Base-by-base conservation (phyloP, 1,140 invertebrate genomes). In the Sycobia sp. region DNA sequence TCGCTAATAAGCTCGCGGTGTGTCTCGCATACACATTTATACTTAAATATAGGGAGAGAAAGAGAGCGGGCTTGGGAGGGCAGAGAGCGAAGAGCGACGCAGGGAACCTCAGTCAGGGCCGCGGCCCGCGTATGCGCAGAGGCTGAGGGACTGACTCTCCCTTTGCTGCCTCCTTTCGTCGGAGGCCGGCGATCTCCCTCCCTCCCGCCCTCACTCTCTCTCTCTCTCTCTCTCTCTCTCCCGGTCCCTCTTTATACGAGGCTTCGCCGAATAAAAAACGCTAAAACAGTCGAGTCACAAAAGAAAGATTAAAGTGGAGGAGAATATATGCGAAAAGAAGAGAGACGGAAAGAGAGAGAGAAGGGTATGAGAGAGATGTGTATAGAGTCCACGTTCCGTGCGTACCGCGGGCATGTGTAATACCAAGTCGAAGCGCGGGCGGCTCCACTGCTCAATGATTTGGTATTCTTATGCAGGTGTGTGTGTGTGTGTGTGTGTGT, bases 241-340 rank as follows among this genome's bases (percentile, higher is more conserved):
- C 41, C 9, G 13, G 5, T 57, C 67, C n/a, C n/a, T n/a, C n/a
- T n/a, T n/a, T n/a, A n/a, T n/a, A n/a, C n/a, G n/a, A n/a, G n/a
- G 56, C 62, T 73, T 69, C 71, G 67, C 69, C 60, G 71, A 77
- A 76, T 76, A 77, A 79, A 78, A 78, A 76, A 77, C 73, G 68
- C 68, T 79, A 73, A 80, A 80, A 80, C 76, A 75, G 78, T 66
- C 73, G 73, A 79, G 76, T 79, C 76, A 80, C 72, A 80, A 79
- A 79, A 78, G 76, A 75, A 78, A 72, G 70, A 76, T 72, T 72
- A 73, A 73, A 70, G 62, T 44, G 66, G 66, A 73, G n/a, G 71
- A 70, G 62, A 68, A 68, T 60, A 68, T 70, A 67, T 65, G 18
- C 47, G 53, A 36, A 41, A 8, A 18, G 9, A 14, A 27, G 44